Percentiles rank a stretch among this genome's conserved stretches.
Conservation (phyloP, 2,888 invertebrate genomes). For the Tenthredo distinguenda region DNA sequence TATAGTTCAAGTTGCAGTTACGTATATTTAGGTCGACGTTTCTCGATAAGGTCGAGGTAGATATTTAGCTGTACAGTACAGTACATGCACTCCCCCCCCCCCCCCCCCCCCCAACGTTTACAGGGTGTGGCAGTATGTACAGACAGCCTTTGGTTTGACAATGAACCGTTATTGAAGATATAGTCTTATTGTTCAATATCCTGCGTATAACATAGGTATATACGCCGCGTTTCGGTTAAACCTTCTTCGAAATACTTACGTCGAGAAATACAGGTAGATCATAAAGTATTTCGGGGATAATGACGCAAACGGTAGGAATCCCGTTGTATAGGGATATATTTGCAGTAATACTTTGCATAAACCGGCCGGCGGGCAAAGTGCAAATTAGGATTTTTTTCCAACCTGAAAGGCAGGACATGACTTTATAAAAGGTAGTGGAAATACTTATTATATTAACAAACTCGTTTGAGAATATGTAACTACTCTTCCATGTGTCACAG, state of each 20-base stretch:
- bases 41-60: constrained; percentile 5
- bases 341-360: neutral
- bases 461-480: neutral
- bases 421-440: neutral
- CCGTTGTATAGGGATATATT: constrained; percentile 16
- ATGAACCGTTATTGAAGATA: constrained; percentile 68
- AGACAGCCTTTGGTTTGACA: constrained; percentile 56
- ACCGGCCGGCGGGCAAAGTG: neutral
- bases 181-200: constrained; percentile 9
- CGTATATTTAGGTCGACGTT: constrained; percentile 31
- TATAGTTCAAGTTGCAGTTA: constrained; percentile 11
- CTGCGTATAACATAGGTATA: neutral
- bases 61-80: constrained; percentile 30
- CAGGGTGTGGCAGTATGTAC: constrained; percentile 15
- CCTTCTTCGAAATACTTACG: constrained; percentile 25
- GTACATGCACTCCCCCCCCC: constrained; percentile 19
- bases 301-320: constrained; percentile 28
- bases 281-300: constrained; percentile 18
- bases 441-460: neutral
- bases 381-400: neutral
- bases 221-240: neutral
- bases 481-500: neutral
- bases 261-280: neutral
- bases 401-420: neutral
- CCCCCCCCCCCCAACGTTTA: neutral